Percentiles rank a stretch among this genome's conserved stretches.
These are phyloP conservation scores for Drosophila leonis DNA, from an alignment of 2,888 invertebrate genomes.

Conservation along the genomic window DNA sequence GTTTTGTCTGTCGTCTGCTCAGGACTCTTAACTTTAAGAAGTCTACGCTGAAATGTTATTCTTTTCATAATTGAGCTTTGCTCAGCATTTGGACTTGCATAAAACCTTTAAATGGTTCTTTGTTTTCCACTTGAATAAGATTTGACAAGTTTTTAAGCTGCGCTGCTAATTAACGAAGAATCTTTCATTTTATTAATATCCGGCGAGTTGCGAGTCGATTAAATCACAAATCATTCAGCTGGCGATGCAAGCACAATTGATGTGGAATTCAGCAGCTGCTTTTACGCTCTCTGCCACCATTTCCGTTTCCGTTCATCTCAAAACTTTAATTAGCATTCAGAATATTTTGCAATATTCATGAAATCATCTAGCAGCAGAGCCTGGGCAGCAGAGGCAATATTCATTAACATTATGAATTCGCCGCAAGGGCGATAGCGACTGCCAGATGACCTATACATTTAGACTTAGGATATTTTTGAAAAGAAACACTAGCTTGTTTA, in stretches of 20 bases:
- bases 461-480: no score
- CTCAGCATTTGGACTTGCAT: slow-evolving; percentile 5
- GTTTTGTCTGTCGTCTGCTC: slow-evolving; percentile 12
- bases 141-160: slow-evolving; percentile 24
- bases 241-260: slow-evolving; percentile 22
- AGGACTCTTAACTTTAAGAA: slow-evolving; percentile 14
- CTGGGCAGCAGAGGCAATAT: slow-evolving; percentile 8
- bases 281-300: slow-evolving; percentile 31
- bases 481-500: background rate
- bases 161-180: slow-evolving; percentile 55
- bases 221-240: slow-evolving; percentile 41
- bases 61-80: slow-evolving; percentile 48
- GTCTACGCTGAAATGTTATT: slow-evolving; percentile 5
- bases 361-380: slow-evolving; percentile 23
- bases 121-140: slow-evolving; percentile 30
- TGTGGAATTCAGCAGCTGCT: slow-evolving; percentile 28
- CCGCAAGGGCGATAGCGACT: background rate
- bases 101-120: slow-evolving; percentile 46
- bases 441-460: background rate
- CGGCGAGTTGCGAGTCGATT: slow-evolving; percentile 34
- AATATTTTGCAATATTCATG: slow-evolving; percentile 46
- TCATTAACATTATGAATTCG: slow-evolving; percentile 2
- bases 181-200: slow-evolving; percentile 59
- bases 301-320: slow-evolving; percentile 31
- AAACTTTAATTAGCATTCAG: slow-evolving; percentile 50